Conservation (phyloP, 2,113 vertebrate genomes). For the Neogobius melanostomus region DNA sequence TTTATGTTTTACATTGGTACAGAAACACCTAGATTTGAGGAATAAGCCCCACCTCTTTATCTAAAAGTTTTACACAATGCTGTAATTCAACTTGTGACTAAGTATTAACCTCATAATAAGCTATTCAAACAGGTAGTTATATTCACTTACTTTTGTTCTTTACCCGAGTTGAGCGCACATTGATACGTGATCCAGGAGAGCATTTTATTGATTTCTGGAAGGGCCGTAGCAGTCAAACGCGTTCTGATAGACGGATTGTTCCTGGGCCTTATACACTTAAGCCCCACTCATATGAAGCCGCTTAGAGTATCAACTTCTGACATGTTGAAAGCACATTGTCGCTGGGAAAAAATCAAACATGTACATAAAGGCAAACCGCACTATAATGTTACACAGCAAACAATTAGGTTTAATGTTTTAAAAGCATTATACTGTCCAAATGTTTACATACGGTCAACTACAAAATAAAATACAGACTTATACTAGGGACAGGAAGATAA, state of each 20-base stretch:
- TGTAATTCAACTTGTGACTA: too few relatives aligned
- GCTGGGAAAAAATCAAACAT: slow-evolving; percentile 45
- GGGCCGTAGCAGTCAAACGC: slow-evolving; percentile 49
- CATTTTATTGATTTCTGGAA: slow-evolving; percentile 70
- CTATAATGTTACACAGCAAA: slow-evolving; percentile 45
- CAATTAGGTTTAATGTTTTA: slow-evolving; percentile 35
- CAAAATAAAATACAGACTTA: too few relatives aligned
- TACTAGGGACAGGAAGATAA: too few relatives aligned
- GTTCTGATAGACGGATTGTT: slow-evolving; percentile 52
- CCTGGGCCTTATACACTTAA: slow-evolving; percentile 49
- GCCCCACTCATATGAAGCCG: slow-evolving; percentile 27
- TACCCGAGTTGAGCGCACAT: slow-evolving; percentile 48
- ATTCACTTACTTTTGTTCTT: slow-evolving; percentile 43
- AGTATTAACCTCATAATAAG: too few relatives aligned
- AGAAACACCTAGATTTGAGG: too few relatives aligned
- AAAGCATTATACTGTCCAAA: background rate
- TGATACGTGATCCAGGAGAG: slow-evolving; percentile 66
- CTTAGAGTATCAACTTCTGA: slow-evolving; percentile 55
- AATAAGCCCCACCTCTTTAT: too few relatives aligned
- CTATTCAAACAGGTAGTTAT: slow-evolving; percentile 10
- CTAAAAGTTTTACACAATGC: too few relatives aligned
- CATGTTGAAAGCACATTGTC: slow-evolving; percentile 45
- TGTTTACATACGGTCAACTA: too few relatives aligned
- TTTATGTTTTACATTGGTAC: too few relatives aligned
- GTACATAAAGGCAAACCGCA: slow-evolving; percentile 10